phyloP scores from a whole-genome alignment of 2,888 invertebrate species.

The Athalia circularis region DNA sequence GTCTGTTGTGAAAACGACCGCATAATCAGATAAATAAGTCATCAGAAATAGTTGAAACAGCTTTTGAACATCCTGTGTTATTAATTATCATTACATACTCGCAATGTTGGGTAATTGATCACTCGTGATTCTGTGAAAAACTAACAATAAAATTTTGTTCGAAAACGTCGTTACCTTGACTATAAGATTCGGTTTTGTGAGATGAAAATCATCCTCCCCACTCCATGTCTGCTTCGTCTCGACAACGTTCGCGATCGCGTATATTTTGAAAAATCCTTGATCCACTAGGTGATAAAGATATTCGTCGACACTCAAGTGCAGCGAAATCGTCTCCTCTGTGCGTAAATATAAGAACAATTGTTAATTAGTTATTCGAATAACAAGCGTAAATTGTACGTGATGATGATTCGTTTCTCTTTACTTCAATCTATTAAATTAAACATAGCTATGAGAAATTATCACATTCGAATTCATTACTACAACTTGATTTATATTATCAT shows the following conservation, averaged over 20 bases:
- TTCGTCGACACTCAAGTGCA: conserved; percentile 80
- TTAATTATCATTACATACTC: no score
- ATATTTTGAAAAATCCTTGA: conserved; percentile 83
- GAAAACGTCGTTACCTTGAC: conserved; percentile 76
- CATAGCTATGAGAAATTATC: no score
- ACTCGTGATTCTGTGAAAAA: not conserved
- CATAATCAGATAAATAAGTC: no score
- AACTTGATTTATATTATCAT: no score
- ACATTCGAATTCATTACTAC: no score
- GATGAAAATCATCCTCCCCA: conserved; percentile 83
- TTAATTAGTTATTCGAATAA: not conserved
- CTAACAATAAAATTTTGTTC: conserved; percentile 8
- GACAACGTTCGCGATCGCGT: conserved; percentile 83
- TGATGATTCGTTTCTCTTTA: no score
- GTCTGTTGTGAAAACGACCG: no score
- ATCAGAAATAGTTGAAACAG: no score
- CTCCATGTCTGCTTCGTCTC: conserved; percentile 86
- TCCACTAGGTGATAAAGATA: conserved; percentile 84
- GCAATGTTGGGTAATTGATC: no score
- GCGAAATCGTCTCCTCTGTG: conserved; percentile 76
- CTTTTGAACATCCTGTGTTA: no score
- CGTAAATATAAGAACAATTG: conserved; percentile 61
- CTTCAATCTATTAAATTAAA: no score
- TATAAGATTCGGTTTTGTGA: conserved; percentile 81
- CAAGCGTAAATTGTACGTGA: not conserved